These are phyloP conservation scores for Phallusia fumigata DNA, from an alignment of 23 tunicate genomes.

Conservation along the genomic window DNA sequence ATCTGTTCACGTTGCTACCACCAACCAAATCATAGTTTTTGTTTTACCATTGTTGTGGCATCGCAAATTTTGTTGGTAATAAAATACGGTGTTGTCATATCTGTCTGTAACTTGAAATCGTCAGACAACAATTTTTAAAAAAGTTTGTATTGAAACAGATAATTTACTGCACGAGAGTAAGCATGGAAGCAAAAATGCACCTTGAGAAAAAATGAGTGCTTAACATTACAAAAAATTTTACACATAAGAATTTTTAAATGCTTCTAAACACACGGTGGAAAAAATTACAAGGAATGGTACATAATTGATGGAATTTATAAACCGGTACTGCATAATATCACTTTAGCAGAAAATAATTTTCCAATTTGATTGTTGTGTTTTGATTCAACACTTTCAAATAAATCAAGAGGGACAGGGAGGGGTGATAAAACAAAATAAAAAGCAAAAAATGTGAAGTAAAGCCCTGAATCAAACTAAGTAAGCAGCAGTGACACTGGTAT, in stretches of 20 bases:
- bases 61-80: no score
- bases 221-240: neutral
- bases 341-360: no score
- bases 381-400: no score
- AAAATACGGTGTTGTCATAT: no score
- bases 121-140: neutral
- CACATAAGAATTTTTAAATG: neutral
- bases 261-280: neutral
- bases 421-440: neutral
- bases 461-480: neutral
- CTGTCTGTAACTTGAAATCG: no score
- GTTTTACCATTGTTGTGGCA: no score
- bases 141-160: neutral
- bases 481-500: slow-evolving; percentile 12
- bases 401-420: no score
- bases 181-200: slow-evolving; percentile 8
- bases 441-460: neutral
- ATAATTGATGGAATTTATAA: no score
- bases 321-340: no score
- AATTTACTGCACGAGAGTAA: neutral
- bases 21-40: no score
- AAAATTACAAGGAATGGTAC: neutral
- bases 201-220: neutral
- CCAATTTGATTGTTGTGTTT: no score
- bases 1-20: no score